Evolutionary conservation across 2,113 vertebrate species (phyloP).

Genomic region (Isurus oxyrinchus): DNA sequence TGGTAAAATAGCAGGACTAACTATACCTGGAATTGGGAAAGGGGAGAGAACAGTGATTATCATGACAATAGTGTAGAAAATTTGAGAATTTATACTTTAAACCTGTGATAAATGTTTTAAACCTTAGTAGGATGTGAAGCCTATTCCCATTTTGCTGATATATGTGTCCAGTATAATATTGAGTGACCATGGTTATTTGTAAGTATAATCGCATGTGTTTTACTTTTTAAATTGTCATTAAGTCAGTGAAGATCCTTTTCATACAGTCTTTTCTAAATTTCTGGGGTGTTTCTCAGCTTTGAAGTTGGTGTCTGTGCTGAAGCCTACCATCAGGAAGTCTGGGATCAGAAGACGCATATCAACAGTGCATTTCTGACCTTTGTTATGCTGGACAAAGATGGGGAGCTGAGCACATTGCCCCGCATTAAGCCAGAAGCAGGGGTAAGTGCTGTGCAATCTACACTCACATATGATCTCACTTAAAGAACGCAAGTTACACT

Average conservation of each 20-base stretch:
- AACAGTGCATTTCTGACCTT: constrained; percentile 98
- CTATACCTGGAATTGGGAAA: background rate
- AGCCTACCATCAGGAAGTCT: constrained; percentile 72
- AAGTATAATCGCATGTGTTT: background rate
- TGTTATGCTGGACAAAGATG: constrained; percentile 71
- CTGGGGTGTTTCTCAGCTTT: constrained; percentile 64
- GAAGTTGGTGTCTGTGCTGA: constrained; percentile 92
- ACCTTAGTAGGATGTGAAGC: background rate
- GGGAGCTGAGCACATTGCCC: constrained; percentile 65
- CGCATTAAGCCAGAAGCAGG: constrained; percentile 75
- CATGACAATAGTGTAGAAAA: background rate
- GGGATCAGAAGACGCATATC: constrained; percentile 72
- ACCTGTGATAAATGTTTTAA: background rate
- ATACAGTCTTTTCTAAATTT: background rate
- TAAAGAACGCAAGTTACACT: background rate
- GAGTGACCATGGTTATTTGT: background rate
- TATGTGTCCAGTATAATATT: background rate
- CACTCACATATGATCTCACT: fast-evolving
- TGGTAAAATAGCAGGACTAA: background rate
- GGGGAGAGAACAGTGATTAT: background rate
- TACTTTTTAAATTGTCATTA: background rate
- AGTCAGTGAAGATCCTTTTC: background rate
- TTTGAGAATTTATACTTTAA: background rate
- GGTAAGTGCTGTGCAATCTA: constrained; percentile 50
- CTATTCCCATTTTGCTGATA: background rate